Base-by-base conservation (phyloP, 2,888 invertebrate species). In the Lacanobia oleracea region DNA sequence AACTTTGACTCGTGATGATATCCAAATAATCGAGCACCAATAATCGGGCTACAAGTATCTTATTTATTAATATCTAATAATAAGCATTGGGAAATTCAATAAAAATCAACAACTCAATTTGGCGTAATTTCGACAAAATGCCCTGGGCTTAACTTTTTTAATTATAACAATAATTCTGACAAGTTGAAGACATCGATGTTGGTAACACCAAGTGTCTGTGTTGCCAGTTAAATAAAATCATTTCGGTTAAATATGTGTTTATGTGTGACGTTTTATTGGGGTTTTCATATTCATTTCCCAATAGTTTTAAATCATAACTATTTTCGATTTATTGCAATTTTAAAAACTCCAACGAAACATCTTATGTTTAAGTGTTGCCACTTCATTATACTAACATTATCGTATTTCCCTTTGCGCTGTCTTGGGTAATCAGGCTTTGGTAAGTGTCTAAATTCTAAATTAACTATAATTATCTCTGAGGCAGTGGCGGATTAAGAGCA, bases 381-480 rank as follows among this genome's bases (percentile, higher is more conserved):
- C 27, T 67, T 67, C 78, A 75, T 80, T 75, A 67, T 86, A 88
- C 85, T 88, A 87, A 90, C 87, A 80, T 79, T 77, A 81, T 77
- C 79, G 86, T 87, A 77, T 89, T 90, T 89, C 86, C 90, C 87
- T 87, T 88, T 82, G 84, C 89, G 94, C 94, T 92, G 77, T 86
- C 93, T 86, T 86, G 92, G 94, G 89, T 88, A 86, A 88, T 80
- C 92, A 95, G 95, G 95, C 95, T 84, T 93, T 95, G 95, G 95
- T 95, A 94, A 95, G 95, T 95, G 70, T 86, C 89, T 63, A 90
- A 89, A 90, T 89, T 88, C 88, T 73, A 89, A 90, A 89, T 88
- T 87, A 68, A 72, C 33, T 75, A 62, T 48, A n/a, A 67, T n/a
- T 60, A 57, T 53, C 37, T 57, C 18, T 45, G 54, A 66, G n/a